Evolutionary conservation across 2,797 vertebrate species (phyloP).

Genomic region (Schizopygopsis malacanthus): DNA sequence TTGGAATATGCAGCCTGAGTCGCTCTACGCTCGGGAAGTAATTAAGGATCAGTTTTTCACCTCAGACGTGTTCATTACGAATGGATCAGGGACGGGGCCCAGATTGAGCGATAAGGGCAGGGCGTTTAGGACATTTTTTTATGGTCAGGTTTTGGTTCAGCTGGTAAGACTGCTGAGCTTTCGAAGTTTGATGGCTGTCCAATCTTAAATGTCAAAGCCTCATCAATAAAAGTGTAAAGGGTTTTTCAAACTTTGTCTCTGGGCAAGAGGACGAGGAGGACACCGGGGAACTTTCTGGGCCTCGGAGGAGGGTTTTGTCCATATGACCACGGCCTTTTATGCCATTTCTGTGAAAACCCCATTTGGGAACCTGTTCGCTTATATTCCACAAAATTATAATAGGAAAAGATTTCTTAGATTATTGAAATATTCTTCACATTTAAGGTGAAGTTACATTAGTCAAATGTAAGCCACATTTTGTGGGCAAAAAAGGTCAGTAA

Average conservation of each 20-base stretch:
- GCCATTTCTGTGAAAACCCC: neutral
- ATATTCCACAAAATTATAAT: neutral
- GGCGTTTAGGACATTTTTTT: constrained; percentile 22
- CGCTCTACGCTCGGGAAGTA: constrained; percentile 23
- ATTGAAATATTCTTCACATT: too few relatives aligned
- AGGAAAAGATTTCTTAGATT: too few relatives aligned
- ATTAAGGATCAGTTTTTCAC: constrained; percentile 42
- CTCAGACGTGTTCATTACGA: constrained; percentile 13
- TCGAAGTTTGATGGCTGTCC: constrained; percentile 57
- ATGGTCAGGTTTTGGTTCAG: constrained; percentile 29
- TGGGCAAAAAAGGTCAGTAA: too few relatives aligned
- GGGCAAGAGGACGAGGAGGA: constrained; percentile 51
- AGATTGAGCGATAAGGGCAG: constrained; percentile 21
- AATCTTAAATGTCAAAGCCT: constrained; percentile 64
- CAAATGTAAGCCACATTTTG: too few relatives aligned
- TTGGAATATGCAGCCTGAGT: constrained; percentile 46
- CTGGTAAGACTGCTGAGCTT: constrained; percentile 27
- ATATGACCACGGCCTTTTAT: neutral
- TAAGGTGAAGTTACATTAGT: too few relatives aligned
- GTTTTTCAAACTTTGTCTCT: constrained; percentile 58
- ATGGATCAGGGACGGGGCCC: neutral
- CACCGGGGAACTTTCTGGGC: constrained; percentile 46
- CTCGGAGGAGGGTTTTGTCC: constrained; percentile 40
- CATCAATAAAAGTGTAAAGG: constrained; percentile 63
- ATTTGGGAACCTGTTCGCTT: neutral